phyloP scores from a whole-genome alignment of 2,113 vertebrate species.

The Grus americana region DNA sequence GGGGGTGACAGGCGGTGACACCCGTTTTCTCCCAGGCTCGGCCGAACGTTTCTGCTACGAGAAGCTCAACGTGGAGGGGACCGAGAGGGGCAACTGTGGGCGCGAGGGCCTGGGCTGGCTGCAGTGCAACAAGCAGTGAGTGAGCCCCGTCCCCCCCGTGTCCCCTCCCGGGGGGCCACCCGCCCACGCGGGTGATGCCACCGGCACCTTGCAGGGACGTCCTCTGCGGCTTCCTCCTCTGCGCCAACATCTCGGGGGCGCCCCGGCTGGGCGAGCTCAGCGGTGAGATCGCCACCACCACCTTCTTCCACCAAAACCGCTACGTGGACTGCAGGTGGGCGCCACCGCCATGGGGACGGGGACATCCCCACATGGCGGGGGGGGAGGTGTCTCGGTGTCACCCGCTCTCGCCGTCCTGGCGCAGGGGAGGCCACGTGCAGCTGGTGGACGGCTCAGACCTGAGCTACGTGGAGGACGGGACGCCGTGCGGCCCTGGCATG shows the following conservation, averaged over 20 bases:
- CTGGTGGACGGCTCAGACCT: slow-evolving; percentile 90
- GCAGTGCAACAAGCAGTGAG: slow-evolving; percentile 96
- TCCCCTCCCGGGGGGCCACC: background rate
- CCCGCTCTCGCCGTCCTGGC: fast-evolving
- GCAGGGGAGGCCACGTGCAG: slow-evolving; percentile 89
- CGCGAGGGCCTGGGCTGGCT: slow-evolving; percentile 85
- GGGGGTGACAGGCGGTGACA: fast-evolving
- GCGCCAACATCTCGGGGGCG: slow-evolving; percentile 85
- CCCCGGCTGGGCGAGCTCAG: slow-evolving; percentile 88
- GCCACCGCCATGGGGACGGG: fast-evolving
- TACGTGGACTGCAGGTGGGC: slow-evolving; percentile 92
- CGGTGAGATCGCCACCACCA: slow-evolving; percentile 90
- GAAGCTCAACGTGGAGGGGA: slow-evolving; percentile 94
- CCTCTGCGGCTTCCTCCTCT: slow-evolving; percentile 92
- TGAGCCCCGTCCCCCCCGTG: background rate
- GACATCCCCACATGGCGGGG: fast-evolving
- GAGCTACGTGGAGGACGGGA: slow-evolving; percentile 94
- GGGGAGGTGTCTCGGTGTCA: fast-evolving
- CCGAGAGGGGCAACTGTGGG: slow-evolving; percentile 93
- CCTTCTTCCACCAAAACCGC: slow-evolving; percentile 92
- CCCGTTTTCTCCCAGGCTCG: slow-evolving; percentile 66
- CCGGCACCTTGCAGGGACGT: slow-evolving; percentile 80
- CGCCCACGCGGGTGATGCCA: fast-evolving
- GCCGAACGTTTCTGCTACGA: slow-evolving; percentile 95
- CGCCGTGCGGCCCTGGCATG: slow-evolving; percentile 93